Evolutionary conservation across 2,113 vertebrate species (phyloP).

Genomic region (Pelobates fuscus): DNA sequence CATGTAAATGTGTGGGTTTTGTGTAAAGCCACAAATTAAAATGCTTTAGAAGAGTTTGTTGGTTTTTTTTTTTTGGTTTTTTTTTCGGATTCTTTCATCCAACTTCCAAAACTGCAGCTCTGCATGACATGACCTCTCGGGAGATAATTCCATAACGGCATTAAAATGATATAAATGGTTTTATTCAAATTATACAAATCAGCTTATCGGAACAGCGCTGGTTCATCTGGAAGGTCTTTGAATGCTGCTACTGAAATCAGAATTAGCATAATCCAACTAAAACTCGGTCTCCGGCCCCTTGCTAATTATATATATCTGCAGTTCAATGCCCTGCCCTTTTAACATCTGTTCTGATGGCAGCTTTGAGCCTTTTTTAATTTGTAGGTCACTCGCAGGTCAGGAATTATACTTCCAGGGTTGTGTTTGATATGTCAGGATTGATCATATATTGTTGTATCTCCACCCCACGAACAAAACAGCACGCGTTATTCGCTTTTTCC

Average conservation of each 20-base stretch:
- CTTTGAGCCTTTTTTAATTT: conserved; percentile 58
- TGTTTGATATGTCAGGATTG: conserved; percentile 36
- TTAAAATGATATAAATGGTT: conserved; percentile 58
- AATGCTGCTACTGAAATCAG: conserved; percentile 58
- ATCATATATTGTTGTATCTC: not conserved
- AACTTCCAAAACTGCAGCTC: conserved; percentile 40
- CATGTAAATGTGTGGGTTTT: conserved; percentile 33
- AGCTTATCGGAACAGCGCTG: conserved; percentile 65
- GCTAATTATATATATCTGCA: conserved; percentile 63
- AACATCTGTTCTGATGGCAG: conserved; percentile 64
- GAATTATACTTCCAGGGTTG: conserved; percentile 55
- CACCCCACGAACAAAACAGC: no score
- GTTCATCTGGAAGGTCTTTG: conserved; percentile 65
- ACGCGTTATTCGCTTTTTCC: no score
- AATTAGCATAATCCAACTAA: conserved; percentile 70
- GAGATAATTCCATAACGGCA: conserved; percentile 61
- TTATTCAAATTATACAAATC: conserved; percentile 64
- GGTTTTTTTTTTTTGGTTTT: not conserved
- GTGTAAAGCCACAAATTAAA: conserved; percentile 36
- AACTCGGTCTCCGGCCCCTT: conserved; percentile 59
- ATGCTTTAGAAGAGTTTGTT: conserved; percentile 55
- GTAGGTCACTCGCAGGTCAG: conserved; percentile 60
- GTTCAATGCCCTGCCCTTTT: conserved; percentile 59
- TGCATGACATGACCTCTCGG: conserved; percentile 60
- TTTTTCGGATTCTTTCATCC: conserved; percentile 36